Evolutionary conservation across 2,797 vertebrate species (phyloP), one percentile per base, ranked within the genome.

Genomic region (Myoxocephalus aenaeus): DNA sequence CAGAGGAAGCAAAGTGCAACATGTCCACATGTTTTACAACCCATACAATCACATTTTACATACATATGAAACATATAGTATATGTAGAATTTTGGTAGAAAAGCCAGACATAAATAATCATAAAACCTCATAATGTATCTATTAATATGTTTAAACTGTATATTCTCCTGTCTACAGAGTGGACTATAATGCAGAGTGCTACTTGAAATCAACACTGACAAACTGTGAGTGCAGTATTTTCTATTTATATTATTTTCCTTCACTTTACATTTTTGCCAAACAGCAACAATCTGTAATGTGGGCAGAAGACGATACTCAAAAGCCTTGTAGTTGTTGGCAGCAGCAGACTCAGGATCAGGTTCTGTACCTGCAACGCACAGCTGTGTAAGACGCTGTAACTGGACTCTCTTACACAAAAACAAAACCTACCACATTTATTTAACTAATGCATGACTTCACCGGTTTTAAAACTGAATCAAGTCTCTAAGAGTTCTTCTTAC

Each of bases 181-280:
- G 80, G 80, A 84, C 2, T 25, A 75, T 17, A 80, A 72, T 56
- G 75, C 77, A 20, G 53, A 81, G 46, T 84, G 84, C 61, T 82
- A 54, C 63, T 46, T 88, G 64, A 88, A 73, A 74, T 84, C 81
- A 71, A 75, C 34, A n/a, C 50, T 88, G 38, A 85, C 82, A 75
- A 86, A 76, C 3, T 75, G 84, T 88, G 69, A 86, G 87, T 77
- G 5, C 51, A n/a, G 15, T 12, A 17, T 42, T 44, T 76, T 50
- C 7, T 58, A n/a, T 18, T 65, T n/a, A 62, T 7, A 13, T 17
- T 34, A 3, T 42, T 42, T 54, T 14, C 6, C n/a, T 63, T n/a
- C 12, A 7, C 3, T 62, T 63, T 18, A 15, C 27, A 17, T 36
- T 22, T 17, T 48, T 1, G 13, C 36, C 36, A 8, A 32, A 10